phyloP scores from a whole-genome alignment of 1,140 invertebrate genomes.

The Vanessa atalanta region DNA sequence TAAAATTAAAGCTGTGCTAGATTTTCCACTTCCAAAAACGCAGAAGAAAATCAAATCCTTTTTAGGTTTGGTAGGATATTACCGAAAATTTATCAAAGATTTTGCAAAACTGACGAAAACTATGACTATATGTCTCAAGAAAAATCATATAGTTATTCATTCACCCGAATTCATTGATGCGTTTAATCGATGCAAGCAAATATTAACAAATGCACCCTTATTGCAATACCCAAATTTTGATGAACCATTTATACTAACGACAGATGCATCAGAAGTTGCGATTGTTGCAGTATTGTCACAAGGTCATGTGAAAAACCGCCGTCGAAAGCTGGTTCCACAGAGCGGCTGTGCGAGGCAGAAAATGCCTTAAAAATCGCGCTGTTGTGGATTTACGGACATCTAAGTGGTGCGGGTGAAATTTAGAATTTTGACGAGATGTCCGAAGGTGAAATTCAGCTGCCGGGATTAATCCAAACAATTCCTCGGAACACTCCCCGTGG shows the following conservation, averaged over 20 bases:
- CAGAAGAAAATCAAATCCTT: neutral
- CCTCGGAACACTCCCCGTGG: too few relatives aligned
- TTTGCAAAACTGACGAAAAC: neutral
- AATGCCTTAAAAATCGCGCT: too few relatives aligned
- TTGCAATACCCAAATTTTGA: too few relatives aligned
- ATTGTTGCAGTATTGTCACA: slow-evolving; percentile 24
- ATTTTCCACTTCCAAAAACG: neutral
- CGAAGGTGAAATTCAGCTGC: too few relatives aligned
- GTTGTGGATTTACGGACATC: too few relatives aligned
- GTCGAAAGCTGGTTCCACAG: too few relatives aligned
- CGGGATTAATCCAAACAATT: too few relatives aligned
- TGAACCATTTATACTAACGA: too few relatives aligned
- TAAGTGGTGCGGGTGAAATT: too few relatives aligned
- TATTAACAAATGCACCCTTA: too few relatives aligned
- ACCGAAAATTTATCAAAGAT: neutral
- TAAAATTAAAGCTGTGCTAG: neutral
- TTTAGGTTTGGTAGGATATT: neutral
- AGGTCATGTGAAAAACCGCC: slow-evolving; percentile 10
- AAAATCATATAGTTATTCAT: neutral
- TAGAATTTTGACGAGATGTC: too few relatives aligned
- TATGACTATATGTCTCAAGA: neutral
- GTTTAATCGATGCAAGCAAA: neutral
- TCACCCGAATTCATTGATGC: neutral
- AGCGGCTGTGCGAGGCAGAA: too few relatives aligned
- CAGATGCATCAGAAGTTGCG: neutral